A percentile compares a stretch with the other conserved stretches of the same genome.
phyloP scores from a whole-genome alignment of 2,888 invertebrate genomes.

The Hirtodrosophila confusa region DNA sequence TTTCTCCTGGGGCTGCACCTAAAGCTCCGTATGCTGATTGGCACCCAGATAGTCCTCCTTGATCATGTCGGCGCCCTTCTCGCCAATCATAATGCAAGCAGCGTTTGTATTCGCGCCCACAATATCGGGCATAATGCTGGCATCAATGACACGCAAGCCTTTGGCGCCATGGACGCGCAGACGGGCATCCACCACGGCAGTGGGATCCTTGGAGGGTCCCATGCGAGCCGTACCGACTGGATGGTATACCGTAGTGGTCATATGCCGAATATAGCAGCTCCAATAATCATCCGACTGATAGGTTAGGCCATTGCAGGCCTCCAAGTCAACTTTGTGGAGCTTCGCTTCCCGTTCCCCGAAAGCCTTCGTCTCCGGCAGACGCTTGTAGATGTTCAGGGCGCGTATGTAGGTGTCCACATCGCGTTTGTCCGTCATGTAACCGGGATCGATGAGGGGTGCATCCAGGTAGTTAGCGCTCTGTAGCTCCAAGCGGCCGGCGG shows the following conservation, averaged over 20 bases:
- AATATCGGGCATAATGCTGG: conserved; percentile 88
- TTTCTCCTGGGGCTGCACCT: neutral
- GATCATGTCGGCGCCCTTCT: conserved; percentile 88
- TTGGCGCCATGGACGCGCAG: conserved; percentile 85
- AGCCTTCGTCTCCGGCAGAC: conserved; percentile 83
- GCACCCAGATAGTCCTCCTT: conserved; percentile 83
- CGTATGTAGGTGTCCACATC: conserved; percentile 84
- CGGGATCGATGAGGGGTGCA: conserved; percentile 86
- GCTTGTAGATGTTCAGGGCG: conserved; percentile 79
- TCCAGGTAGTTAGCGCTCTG: conserved; percentile 85
- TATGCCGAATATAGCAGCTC: conserved; percentile 93
- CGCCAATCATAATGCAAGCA: conserved; percentile 87
- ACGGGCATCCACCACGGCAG: conserved; percentile 86
- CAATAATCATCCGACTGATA: conserved; percentile 92
- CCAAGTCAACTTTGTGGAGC: conserved; percentile 89
- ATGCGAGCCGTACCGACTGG: conserved; percentile 88
- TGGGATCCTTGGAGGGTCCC: conserved; percentile 85
- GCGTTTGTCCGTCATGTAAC: conserved; percentile 86
- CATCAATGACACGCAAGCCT: conserved; percentile 87
- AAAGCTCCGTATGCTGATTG: conserved; percentile 57
- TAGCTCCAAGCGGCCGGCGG: conserved; percentile 85
- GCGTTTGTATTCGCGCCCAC: conserved; percentile 88
- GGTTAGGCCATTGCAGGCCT: conserved; percentile 89
- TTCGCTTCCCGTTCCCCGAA: conserved; percentile 83
- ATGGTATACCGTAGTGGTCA: conserved; percentile 91